Evolutionary conservation across 2,888 invertebrate genomes (phyloP), one percentile per base, ranked within the genome.

Genomic region (Linhomoeus sp.): DNA sequence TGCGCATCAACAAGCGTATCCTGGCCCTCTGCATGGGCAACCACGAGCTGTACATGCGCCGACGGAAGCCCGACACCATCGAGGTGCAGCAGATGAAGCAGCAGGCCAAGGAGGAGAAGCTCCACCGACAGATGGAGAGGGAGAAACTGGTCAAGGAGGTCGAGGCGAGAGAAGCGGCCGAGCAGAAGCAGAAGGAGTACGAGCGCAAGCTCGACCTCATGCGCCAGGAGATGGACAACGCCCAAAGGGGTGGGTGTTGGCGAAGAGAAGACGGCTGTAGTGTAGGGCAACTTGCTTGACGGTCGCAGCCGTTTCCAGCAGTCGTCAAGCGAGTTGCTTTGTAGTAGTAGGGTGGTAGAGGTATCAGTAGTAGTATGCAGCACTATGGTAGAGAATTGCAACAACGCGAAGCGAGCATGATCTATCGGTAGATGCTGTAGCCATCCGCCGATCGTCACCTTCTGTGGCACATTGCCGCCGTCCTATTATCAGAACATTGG

Each of bases 51-150:
- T 97, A 94, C 72, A 94, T 97, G 94, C 77, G 94, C 50, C 76
- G 97, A 56, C 80, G 97, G 65, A 97, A 94, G 71, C 92, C 94
- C 23, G 97, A 97, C 71, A 92, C 94, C 56, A 94, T 97, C 65
- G 97, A 97, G 73, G 92, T 97, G 52, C 94, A 97, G 72, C 97
- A 97, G 73, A 97, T 97, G 97, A 97, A 97, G 75, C 90, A 92
- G 55, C 94, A 97, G 73, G 92, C 35, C 19, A 36, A 37, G 36
- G 44, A 44, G 44, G 44, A 44, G 44, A 36, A 47, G 43, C 3
- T 19, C 35, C 40, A 41, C 23, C n/a, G 39, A n/a, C 36, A 57
- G 47, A 19, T 53, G 47, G 57, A 57, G 46, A 50, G 55, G 20
- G 55, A 58, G 24, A 48, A 88, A 67, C 75, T 82, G 54, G 81